phyloP scores from a whole-genome alignment of 2,113 vertebrate species.

The Bolborhynchus lineola region DNA sequence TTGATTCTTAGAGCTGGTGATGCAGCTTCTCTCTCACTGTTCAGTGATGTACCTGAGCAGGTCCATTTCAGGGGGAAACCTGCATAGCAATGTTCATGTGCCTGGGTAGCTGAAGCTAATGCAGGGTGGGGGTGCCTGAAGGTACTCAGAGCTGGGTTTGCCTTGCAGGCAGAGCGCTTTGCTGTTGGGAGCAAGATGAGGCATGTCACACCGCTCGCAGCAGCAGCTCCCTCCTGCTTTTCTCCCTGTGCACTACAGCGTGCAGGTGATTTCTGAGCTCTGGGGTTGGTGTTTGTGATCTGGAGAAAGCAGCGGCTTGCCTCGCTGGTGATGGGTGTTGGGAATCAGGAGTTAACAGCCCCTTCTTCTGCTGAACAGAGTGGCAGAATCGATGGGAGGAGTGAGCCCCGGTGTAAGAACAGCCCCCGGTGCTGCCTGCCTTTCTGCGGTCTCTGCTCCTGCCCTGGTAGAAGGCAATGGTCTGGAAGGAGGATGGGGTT shows the following conservation, averaged over 20 bases:
- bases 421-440: background rate
- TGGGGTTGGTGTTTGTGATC: accelerated
- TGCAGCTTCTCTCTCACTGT: background rate
- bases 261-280: background rate
- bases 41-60: background rate
- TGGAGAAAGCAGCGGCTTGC: background rate
- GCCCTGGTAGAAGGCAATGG: background rate
- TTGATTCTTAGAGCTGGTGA: background rate
- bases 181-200: background rate
- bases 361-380: background rate
- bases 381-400: background rate
- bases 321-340: background rate
- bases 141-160: background rate
- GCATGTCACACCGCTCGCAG: too few species aligned
- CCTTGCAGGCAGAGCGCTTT: background rate
- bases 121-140: background rate
- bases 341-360: background rate
- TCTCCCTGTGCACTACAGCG: background rate
- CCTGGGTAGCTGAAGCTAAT: background rate
- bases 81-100: background rate
- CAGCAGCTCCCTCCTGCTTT: background rate
- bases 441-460: background rate
- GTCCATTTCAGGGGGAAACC: background rate
- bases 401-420: background rate
- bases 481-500: background rate